A percentile compares a stretch with the other conserved stretches of the same genome.
Conservation (phyloP, 2,113 vertebrate genomes). For the Elaphurus davidianus region DNA sequence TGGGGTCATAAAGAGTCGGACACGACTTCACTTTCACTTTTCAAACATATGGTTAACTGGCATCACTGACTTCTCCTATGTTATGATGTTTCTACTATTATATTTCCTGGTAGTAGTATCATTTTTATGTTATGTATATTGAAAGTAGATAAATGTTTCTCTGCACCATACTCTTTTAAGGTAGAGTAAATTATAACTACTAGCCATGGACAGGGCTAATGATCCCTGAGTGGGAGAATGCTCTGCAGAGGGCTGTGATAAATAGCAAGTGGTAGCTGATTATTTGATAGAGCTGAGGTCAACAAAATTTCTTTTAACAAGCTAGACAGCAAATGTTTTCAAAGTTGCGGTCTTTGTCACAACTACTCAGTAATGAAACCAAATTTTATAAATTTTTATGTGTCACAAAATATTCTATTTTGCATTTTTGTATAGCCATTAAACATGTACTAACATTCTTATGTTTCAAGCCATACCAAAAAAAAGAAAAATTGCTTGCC, state of each 20-base stretch:
- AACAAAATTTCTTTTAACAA: not conserved
- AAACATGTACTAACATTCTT: not conserved
- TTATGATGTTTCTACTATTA: not conserved
- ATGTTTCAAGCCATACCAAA: not conserved
- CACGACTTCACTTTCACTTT: not conserved
- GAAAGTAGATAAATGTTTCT: not conserved
- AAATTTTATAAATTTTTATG: not conserved
- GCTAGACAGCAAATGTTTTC: not conserved
- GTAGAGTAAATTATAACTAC: not conserved
- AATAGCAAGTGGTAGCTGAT: not conserved
- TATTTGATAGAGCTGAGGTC: not conserved
- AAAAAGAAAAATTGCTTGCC: not conserved
- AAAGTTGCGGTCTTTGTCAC: not conserved
- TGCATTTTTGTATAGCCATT: not conserved
- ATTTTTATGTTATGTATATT: not conserved
- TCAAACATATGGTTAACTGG: not conserved
- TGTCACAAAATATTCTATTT: not conserved
- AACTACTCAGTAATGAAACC: not conserved
- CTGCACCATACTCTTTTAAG: not conserved
- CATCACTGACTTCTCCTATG: not conserved
- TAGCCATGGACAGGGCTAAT: not conserved
- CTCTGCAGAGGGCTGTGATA: not conserved
- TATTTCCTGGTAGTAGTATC: not conserved
- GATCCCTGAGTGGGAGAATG: not conserved
- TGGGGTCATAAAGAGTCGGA: accelerated